A percentile compares a stretch with the other conserved stretches of the same genome.
These are phyloP conservation scores for Menura novaehollandiae DNA, from an alignment of 2,113 vertebrate genomes.

Conservation along the genomic window DNA sequence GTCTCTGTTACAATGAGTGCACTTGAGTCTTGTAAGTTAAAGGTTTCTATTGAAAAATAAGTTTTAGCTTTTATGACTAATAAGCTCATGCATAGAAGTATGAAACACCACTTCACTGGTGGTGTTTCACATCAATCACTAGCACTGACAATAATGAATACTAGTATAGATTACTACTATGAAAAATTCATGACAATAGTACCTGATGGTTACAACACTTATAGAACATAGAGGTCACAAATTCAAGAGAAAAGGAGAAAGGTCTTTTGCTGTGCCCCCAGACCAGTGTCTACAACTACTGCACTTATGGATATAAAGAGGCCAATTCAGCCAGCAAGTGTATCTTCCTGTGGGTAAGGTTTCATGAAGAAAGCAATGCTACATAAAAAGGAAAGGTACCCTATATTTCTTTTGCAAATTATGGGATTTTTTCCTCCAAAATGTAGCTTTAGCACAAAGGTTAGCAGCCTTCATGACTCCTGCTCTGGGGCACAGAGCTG, in stretches of 20 bases:
- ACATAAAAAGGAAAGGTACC: not conserved
- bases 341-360: not conserved
- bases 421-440: not conserved
- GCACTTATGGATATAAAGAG: not conserved
- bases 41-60: not conserved
- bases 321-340: not conserved
- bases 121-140: not conserved
- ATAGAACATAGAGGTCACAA: not conserved
- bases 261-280: not conserved
- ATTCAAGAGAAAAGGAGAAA: not conserved
- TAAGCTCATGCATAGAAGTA: not conserved
- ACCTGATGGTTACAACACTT: not conserved
- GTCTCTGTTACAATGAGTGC: not conserved
- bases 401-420: not conserved
- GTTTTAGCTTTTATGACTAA: not conserved
- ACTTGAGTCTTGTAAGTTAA: not conserved
- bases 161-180: not conserved
- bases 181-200: not conserved
- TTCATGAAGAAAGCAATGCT: not conserved
- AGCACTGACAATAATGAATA: not conserved
- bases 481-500: accelerated
- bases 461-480: not conserved
- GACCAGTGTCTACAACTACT: accelerated
- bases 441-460: not conserved
- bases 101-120: not conserved